Base-by-base conservation (phyloP, 2,888 invertebrate species). In the Electrophaes corylata region DNA sequence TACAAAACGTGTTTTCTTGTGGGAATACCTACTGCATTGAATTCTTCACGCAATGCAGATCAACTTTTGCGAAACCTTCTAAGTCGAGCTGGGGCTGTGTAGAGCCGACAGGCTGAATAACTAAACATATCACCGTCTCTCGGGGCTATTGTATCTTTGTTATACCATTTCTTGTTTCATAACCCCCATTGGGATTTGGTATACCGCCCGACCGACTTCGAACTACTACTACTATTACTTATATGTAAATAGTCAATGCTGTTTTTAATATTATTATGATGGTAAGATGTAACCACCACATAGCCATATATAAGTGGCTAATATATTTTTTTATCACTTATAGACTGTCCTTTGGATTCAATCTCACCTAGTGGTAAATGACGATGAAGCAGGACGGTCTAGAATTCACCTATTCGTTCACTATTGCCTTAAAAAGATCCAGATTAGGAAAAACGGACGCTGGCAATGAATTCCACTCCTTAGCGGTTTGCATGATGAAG, bases 31-130 rank as follows among this genome's bases (percentile, higher is more conserved):
- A 39, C 41, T 47, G 55, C 60, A 57, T 61, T 58, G 44, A 40
- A 41, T 59, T 64, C 55, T 64, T 64, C 64, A 57, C 62, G 61
- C 64, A 62, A 50, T 58, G 55, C 60, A 62, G 62, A 62, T 57
- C 47, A 67, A 69, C 60, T 69, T 66, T 69, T 65, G 67, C 69
- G 69, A 69, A 66, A 67, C 65, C 67, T 69, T 65, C 57, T 57
- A 63, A 67, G 65, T 65, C 56, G 53, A 53, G 53, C 39, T 44
- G 37, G 35, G 37, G 41, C 40, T 43, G 52, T 16, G 20, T 37
- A 41, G 41, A 63, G 54, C 66, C 58, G 65, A 63, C 65, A 53
- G 62, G 54, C 60, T 62, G 65, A 69, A 69, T 70, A 65, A 62
- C 64, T 63, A 61, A 67, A 51, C 66, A 41, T 50, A 63, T 50